phyloP scores from a whole-genome alignment of 35 echinoderm and acorn worm genomes.

The Eucidaris tribuloides region DNA sequence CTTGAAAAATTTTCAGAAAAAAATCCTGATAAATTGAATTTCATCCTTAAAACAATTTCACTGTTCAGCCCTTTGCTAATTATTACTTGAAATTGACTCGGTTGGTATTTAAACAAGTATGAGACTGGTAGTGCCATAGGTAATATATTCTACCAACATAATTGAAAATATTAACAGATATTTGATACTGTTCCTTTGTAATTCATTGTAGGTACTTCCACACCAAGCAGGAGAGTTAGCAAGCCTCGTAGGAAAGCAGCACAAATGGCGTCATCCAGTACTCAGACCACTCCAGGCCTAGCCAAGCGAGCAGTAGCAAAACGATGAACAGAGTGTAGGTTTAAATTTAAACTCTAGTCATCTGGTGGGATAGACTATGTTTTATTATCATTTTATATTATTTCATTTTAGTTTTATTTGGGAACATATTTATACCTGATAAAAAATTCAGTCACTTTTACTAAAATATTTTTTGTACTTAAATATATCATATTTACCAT shows the following conservation, averaged over 20 bases:
- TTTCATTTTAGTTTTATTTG: too few relatives aligned
- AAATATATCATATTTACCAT: too few relatives aligned
- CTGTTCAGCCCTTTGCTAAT: not conserved
- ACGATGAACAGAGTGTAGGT: too few relatives aligned
- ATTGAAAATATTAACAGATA: not conserved
- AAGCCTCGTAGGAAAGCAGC: not conserved
- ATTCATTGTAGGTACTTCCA: not conserved
- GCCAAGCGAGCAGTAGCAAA: not conserved
- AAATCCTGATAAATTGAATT: too few relatives aligned
- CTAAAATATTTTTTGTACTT: too few relatives aligned
- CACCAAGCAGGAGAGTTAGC: not conserved
- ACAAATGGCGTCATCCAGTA: not conserved
- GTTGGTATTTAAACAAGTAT: not conserved
- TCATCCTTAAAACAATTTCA: not conserved
- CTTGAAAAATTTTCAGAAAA: too few relatives aligned
- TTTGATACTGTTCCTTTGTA: not conserved
- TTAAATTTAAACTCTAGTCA: too few relatives aligned
- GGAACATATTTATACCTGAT: too few relatives aligned
- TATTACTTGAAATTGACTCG: not conserved
- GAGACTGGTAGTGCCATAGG: not conserved
- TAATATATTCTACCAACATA: not conserved
- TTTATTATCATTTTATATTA: too few relatives aligned
- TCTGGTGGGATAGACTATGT: too few relatives aligned
- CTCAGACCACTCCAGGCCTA: constrained; percentile 2
- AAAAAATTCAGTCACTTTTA: too few relatives aligned